A percentile compares a stretch with the other conserved stretches of the same genome.
phyloP scores from a whole-genome alignment of 2,797 vertebrate species.

The Serranus cabrilla region DNA sequence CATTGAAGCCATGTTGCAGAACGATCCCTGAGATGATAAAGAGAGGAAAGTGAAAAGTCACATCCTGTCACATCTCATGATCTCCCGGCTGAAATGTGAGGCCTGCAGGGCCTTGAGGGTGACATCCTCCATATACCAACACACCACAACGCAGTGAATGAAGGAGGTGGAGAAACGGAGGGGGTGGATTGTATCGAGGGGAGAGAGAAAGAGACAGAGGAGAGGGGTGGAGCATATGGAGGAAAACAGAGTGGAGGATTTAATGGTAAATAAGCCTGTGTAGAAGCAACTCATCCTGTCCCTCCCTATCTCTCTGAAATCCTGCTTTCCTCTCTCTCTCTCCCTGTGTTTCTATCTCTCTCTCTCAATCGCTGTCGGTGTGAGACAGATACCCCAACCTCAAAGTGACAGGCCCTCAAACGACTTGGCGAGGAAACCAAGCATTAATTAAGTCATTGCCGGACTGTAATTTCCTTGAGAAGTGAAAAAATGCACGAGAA shows the following conservation, averaged over 20 bases:
- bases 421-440: constrained; percentile 91
- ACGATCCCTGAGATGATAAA: constrained; percentile 82
- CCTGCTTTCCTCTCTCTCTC: constrained; percentile 71
- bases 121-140: constrained; percentile 82
- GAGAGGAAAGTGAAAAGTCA: constrained; percentile 85
- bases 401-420: constrained; percentile 97
- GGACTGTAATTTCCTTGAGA: constrained; percentile 99
- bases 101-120: constrained; percentile 80
- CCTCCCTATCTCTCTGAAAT: constrained; percentile 79
- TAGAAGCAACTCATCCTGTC: constrained; percentile 69
- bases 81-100: constrained; percentile 81
- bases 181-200: constrained; percentile 33
- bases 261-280: constrained; percentile 76
- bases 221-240: constrained; percentile 55
- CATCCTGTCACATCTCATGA: constrained; percentile 84
- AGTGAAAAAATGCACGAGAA: constrained; percentile 99
- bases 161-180: constrained; percentile 53
- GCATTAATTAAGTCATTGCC: constrained; percentile 99
- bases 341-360: constrained; percentile 77
- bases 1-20: constrained; percentile 71
- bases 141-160: constrained; percentile 54
- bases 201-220: constrained; percentile 17
- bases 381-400: constrained; percentile 93
- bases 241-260: constrained; percentile 61
- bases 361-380: constrained; percentile 87